A percentile compares a stretch with the other conserved stretches of the same genome.
Conservation (phyloP, 2,113 vertebrate species). For the Pica pica region DNA sequence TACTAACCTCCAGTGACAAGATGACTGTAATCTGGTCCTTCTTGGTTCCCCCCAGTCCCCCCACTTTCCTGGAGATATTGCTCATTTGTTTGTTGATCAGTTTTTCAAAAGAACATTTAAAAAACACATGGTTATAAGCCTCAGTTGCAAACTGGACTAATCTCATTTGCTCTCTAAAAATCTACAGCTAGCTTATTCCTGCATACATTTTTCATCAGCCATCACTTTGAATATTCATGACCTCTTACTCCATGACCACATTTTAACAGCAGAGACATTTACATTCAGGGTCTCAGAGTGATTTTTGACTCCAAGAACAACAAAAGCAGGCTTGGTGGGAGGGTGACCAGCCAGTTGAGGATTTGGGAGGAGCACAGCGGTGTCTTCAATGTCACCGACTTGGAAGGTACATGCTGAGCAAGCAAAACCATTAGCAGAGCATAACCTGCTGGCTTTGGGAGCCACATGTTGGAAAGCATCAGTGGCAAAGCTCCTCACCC, state of each 20-base stretch:
- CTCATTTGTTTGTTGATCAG: not conserved
- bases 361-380: not conserved
- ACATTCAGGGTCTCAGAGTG: not conserved
- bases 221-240: not conserved
- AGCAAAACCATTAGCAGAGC: not conserved
- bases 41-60: not conserved
- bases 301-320: not conserved
- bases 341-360: not conserved
- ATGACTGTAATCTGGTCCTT: not conserved
- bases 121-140: not conserved
- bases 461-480: not conserved
- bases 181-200: not conserved
- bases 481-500: not conserved
- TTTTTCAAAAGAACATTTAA: not conserved
- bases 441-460: not conserved
- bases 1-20: not conserved
- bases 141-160: not conserved
- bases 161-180: not conserved
- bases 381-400: not conserved
- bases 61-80: not conserved
- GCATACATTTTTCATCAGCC: not conserved
- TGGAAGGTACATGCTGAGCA: accelerated
- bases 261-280: not conserved
- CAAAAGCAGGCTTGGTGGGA: not conserved
- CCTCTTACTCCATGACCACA: not conserved